Conservation (phyloP, 2,113 vertebrate species). For the Megaceryle maxima region DNA sequence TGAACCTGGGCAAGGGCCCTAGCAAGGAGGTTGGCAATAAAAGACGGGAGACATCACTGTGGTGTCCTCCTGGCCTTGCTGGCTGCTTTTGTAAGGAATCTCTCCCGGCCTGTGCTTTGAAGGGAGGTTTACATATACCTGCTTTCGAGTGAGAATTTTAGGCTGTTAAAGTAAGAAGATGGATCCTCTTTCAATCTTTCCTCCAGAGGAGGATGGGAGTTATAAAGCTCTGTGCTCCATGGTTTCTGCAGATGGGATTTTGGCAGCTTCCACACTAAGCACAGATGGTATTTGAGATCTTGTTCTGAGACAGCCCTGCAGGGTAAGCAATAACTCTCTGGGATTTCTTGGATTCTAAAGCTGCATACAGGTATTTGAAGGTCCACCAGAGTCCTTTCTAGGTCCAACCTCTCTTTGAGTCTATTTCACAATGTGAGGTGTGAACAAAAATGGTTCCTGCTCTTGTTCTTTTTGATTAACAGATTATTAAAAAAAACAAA, state of each 20-base stretch:
- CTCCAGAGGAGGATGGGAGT: background rate
- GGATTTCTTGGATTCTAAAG: background rate
- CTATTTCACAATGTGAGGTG: background rate
- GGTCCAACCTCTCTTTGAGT: background rate
- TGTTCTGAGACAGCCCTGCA: slow-evolving; percentile 2
- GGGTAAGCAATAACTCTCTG: slow-evolving; percentile 4
- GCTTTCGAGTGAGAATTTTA: background rate
- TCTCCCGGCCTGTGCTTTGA: background rate
- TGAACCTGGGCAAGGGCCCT: background rate
- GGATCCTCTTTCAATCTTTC: background rate
- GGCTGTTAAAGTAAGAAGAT: background rate
- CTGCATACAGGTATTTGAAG: background rate
- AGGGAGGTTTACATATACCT: background rate
- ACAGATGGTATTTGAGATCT: slow-evolving; percentile 19
- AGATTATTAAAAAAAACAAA: background rate
- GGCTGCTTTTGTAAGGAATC: background rate
- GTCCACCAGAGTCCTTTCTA: background rate
- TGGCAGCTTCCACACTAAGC: background rate
- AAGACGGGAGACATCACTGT: background rate
- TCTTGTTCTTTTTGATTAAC: background rate
- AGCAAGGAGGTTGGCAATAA: accelerated
- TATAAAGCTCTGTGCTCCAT: background rate
- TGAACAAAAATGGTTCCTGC: background rate
- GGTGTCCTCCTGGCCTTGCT: background rate
- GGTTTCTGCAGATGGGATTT: background rate